These are phyloP conservation scores for Poeciliopsis occidentalis DNA, from an alignment of 2,113 vertebrate genomes.

Conservation along the genomic window DNA sequence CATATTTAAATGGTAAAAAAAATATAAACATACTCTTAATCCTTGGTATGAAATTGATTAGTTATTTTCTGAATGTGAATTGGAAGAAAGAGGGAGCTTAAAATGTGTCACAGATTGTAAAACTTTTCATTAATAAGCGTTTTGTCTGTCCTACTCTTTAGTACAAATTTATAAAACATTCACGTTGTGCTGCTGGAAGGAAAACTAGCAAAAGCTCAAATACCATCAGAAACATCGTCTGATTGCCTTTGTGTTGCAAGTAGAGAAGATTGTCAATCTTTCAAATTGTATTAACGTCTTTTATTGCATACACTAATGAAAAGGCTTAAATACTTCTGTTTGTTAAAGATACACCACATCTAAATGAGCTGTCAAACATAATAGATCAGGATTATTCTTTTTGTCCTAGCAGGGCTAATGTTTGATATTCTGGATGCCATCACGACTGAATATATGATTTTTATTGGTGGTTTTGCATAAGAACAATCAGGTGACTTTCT, in stretches of 20 bases:
- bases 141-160: constrained; percentile 43
- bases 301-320: background rate
- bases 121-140: constrained; percentile 2
- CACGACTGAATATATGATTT: background rate
- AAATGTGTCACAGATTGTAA: background rate
- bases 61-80: background rate
- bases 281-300: constrained; percentile 53
- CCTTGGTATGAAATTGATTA: background rate
- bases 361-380: background rate
- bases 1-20: no score
- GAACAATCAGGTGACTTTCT: background rate
- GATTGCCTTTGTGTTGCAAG: constrained; percentile 37
- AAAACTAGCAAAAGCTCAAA: constrained; percentile 17
- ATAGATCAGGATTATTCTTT: background rate
- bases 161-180: constrained; percentile 57
- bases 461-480: background rate
- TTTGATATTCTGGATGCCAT: background rate
- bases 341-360: background rate
- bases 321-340: background rate
- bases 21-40: background rate
- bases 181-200: constrained; percentile 32
- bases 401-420: background rate
- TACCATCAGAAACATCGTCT: constrained; percentile 35
- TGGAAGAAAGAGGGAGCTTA: background rate
- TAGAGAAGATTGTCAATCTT: constrained; percentile 28